A percentile compares a stretch with the other conserved stretches of the same genome.
Evolutionary conservation across 2,797 vertebrate genomes (phyloP).

Genomic region (Dendrocincla tyrannina): DNA sequence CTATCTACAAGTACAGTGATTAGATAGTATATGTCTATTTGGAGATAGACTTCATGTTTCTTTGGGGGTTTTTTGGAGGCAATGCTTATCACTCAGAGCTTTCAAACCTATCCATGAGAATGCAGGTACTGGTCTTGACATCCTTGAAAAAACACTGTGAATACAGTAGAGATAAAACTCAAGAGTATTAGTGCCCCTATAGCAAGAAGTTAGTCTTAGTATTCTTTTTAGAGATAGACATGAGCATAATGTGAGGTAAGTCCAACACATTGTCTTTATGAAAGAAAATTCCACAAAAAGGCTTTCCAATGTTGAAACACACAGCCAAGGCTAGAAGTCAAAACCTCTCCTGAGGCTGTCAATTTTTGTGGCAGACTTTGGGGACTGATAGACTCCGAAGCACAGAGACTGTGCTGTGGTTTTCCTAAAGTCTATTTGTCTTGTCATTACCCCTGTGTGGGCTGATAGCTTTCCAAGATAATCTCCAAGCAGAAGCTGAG

Average conservation of each 20-base stretch:
- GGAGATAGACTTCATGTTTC: accelerated
- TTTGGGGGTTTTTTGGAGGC: neutral
- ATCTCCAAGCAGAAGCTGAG: neutral
- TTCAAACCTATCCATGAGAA: neutral
- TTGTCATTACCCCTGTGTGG: neutral
- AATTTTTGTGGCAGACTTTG: neutral
- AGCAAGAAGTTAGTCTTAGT: neutral
- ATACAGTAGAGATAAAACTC: neutral
- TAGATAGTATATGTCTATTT: neutral
- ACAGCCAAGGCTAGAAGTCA: neutral
- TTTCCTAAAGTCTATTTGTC: neutral
- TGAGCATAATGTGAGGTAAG: neutral
- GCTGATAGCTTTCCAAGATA: neutral
- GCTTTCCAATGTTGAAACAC: neutral
- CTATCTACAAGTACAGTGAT: neutral
- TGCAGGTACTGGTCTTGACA: neutral
- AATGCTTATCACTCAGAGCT: neutral
- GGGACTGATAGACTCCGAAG: neutral
- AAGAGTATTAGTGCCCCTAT: neutral
- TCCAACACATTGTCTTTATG: neutral
- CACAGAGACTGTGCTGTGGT: neutral
- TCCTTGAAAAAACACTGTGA: neutral
- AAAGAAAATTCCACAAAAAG: neutral
- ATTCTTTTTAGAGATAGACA: neutral
- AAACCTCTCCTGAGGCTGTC: neutral